Evolutionary conservation across 2,797 vertebrate species (phyloP), one percentile per base, ranked within the genome.

Genomic region (Gouania willdenowi): DNA sequence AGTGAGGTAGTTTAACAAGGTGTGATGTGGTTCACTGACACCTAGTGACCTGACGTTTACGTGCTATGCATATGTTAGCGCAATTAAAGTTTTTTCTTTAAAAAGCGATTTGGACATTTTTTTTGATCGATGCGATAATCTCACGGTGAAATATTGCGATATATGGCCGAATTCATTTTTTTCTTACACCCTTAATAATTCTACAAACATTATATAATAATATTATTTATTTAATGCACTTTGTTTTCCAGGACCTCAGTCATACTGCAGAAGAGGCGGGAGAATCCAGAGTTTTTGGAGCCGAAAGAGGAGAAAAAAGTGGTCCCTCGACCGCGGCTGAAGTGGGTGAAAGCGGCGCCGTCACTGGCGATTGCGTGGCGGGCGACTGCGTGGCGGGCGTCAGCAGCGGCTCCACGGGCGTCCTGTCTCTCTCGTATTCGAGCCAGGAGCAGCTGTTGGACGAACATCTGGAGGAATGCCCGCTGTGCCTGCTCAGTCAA

Each of bases 401-500:
- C 46, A 59, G 64, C 40, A 71, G 58, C 1, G 81, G 66, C 40
- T 86, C 84, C 63, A 77, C 80, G 0, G 84, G 82, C 8, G 77
- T 88, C 53, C 71, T 89, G 56, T 86, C 87, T 13, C 86, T 89
- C 25, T 75, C 43, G 39, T 79, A 80, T 14, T 87, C 84, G 56
- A 87, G 88, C 66, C 87, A 88, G 72, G 88, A 90, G 32, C 71
- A 66, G 79, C 80, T 75, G 0, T 53, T 88, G 71, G 88, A 88
- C 0, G 80, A 88, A 44, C 87, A 88, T 74, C 77, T 88, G 59
- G 88, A 88, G 63, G 92, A 94, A 74, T 93, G 92, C 32, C 92
- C 92, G 1, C 79, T 93, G 53, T 93, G 92, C 80, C 87, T 93
- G 71, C 88, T 93, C 56, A 88, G 89, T 37, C 92, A 93, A 71